A percentile compares a stretch with the other conserved stretches of the same genome.
Conservation (phyloP, 1,140 invertebrate genomes). For the Lepidostoma basale region DNA sequence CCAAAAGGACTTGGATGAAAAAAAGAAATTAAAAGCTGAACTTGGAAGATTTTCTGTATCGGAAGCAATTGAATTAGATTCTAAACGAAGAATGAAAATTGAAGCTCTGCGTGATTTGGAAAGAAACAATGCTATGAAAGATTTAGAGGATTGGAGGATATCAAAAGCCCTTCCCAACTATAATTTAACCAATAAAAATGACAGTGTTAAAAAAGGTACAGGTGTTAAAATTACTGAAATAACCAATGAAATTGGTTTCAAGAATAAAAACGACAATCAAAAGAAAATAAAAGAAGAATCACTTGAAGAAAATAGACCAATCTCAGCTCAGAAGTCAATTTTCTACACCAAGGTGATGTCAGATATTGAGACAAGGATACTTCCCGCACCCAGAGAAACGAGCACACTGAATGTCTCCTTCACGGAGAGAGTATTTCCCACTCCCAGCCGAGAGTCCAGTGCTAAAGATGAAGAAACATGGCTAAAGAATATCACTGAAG, state of each 20-base stretch:
- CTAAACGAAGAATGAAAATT: constrained; percentile 61
- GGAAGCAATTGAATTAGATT: constrained; percentile 67
- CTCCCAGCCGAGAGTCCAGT: constrained; percentile 80
- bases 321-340: constrained; percentile 47
- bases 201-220: constrained; percentile 13
- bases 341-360: constrained; percentile 54
- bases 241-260: constrained; percentile 1
- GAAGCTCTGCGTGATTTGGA: constrained; percentile 63
- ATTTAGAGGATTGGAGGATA: constrained; percentile 70
- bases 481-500: constrained; percentile 79
- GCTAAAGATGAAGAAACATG: constrained; percentile 78
- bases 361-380: constrained; percentile 50
- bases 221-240: constrained; percentile 22
- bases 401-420: constrained; percentile 72
- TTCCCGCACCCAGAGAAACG: constrained; percentile 65
- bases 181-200: not conserved
- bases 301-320: constrained; percentile 23
- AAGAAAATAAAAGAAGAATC: constrained; percentile 45
- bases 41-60: constrained; percentile 63
- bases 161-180: constrained; percentile 27
- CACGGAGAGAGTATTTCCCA: constrained; percentile 79
- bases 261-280: constrained; percentile 7
- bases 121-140: constrained; percentile 66
- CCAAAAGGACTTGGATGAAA: constrained; percentile 61
- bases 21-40: constrained; percentile 55